phyloP scores from a whole-genome alignment of 2,888 invertebrate species.

The Heteropelma amictum region DNA sequence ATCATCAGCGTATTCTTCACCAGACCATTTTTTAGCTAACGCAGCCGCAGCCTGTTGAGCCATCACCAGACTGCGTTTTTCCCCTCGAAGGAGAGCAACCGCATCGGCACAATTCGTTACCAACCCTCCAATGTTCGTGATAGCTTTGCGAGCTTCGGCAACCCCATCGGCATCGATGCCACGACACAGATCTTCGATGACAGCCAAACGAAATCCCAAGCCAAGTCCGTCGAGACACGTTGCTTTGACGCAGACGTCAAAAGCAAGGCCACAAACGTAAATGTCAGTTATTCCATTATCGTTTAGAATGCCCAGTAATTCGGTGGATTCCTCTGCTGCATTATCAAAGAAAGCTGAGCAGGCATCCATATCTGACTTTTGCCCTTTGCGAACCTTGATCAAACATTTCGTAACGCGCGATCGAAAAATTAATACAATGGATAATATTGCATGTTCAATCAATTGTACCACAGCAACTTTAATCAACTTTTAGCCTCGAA shows the following conservation, averaged over 20 bases:
- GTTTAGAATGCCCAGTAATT: conserved; percentile 87
- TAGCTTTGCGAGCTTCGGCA: conserved; percentile 85
- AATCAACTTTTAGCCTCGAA: too few relatives aligned
- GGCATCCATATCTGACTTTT: conserved; percentile 94
- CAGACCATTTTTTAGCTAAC: conserved; percentile 54
- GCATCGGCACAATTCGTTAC: conserved; percentile 87
- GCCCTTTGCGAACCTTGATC: conserved; percentile 87
- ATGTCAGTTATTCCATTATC: conserved; percentile 90
- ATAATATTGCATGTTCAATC: not conserved
- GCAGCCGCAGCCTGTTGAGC: conserved; percentile 87
- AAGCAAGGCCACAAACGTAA: conserved; percentile 95
- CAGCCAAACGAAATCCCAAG: conserved; percentile 90
- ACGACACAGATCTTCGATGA: conserved; percentile 94
- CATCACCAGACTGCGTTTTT: conserved; percentile 89
- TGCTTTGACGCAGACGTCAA: conserved; percentile 94
- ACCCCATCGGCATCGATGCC: conserved; percentile 91
- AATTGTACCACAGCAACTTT: too few relatives aligned
- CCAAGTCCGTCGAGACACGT: conserved; percentile 91
- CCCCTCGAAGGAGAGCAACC: conserved; percentile 88
- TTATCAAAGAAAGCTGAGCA: conserved; percentile 98
- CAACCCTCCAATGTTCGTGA: conserved; percentile 86
- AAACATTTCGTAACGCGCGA: not conserved
- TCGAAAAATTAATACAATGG: not conserved
- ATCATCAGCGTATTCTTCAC: conserved; percentile 13
- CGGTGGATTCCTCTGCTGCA: conserved; percentile 89